Conservation (phyloP, 2,113 vertebrate genomes). For the Heptranchias perlo region DNA sequence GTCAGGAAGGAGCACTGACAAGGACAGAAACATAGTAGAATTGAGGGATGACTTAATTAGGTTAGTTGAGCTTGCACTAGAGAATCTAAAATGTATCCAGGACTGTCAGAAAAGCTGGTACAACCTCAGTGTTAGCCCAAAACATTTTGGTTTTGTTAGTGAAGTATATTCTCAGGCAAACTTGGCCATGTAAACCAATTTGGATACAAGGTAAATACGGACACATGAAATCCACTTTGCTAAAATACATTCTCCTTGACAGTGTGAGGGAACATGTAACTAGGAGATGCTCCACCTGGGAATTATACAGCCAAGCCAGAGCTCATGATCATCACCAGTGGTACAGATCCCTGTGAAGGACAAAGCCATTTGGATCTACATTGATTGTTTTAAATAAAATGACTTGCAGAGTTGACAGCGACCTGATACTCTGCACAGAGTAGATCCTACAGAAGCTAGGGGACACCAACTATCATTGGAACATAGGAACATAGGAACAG, state of each 20-base stretch:
- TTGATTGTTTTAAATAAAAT: too few species aligned
- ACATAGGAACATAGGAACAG: too few species aligned
- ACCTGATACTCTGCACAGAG: too few species aligned
- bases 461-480: neutral
- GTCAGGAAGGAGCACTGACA: neutral
- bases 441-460: neutral
- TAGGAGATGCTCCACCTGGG: neutral
- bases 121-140: neutral
- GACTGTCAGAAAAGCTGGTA: neutral
- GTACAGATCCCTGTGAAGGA: neutral
- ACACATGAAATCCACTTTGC: too few species aligned
- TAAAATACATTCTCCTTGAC: neutral
- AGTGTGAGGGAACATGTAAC: neutral
- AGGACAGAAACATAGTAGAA: neutral
- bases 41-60: neutral
- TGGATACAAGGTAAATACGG: neutral
- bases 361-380: too few species aligned
- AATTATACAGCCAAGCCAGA: neutral
- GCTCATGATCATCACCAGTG: neutral
- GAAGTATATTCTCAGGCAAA: neutral
- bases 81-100: neutral
- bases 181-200: neutral
- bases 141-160: neutral
- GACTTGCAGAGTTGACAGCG: too few species aligned
- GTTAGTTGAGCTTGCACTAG: neutral